Evolutionary conservation across 2,888 invertebrate species (phyloP), one percentile per base, ranked within the genome.

Genomic region (Leptinotarsa haldemani): DNA sequence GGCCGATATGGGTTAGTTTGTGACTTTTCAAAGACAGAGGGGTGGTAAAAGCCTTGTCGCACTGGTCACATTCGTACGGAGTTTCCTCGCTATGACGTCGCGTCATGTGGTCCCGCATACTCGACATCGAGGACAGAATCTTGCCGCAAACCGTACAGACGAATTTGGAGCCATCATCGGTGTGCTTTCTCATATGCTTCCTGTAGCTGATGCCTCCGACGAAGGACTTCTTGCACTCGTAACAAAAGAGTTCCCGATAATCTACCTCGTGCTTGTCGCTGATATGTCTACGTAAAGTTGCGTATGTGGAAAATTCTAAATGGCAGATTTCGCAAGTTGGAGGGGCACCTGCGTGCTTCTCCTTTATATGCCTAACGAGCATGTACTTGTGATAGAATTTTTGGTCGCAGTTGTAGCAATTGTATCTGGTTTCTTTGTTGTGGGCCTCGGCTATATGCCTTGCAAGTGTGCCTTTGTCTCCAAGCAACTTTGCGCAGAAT

Each of bases 1-100:
- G 88, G 18, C 88, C 81, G 16, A 81, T 80, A 70, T 83, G 83
- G 25, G 76, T 76, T 13, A 81, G 22, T 70, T 78, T 74, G 77
- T 90, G 90, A 67, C 89, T 88, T 5, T 88, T 89, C 13, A 90
- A 82, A 1, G 89, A 88, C 7, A 89, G 87, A 20, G 88, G 85
- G 78, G 90, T 89, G 1, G 89, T 88, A 80, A 90, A 90, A 4
- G 87, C 85, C 77, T 88, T 89, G 1, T 86, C 87, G 73, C 90
- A 73, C 82, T 83, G 3, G 67, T 73, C 65, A 80, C 82, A 18
- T 1, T 89, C 85, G 74, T 81, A 82, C 5, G 82, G 83, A 16
- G 80, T 79, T 18, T 80, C 72, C n/a, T 82, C 82, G 13, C 80
- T 80, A 74, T 86, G 85, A 7, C 69, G 58, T 13, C 69, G 40